phyloP scores from a whole-genome alignment of 2,113 vertebrate genomes.

The Zosterops lateralis region DNA sequence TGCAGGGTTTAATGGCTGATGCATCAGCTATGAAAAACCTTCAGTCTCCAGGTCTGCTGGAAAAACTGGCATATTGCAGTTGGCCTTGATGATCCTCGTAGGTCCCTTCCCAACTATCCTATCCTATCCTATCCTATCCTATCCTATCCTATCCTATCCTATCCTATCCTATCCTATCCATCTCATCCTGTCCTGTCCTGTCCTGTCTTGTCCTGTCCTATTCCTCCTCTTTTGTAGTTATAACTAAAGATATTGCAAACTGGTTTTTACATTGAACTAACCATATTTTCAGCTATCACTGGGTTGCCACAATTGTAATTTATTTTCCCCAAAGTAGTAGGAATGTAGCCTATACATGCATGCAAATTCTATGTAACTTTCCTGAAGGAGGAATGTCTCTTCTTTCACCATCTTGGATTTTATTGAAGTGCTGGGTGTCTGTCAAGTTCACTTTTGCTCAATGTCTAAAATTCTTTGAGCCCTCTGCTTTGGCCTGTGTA shows the following conservation, averaged over 20 bases:
- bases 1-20: neutral
- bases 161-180: too few species aligned
- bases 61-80: neutral
- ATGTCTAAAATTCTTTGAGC: neutral
- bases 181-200: rapidly evolving
- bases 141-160: too few species aligned
- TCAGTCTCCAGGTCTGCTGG: neutral
- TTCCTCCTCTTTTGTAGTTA: neutral
- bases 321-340: neutral
- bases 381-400: neutral
- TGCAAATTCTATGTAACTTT: neutral
- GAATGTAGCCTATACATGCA: neutral
- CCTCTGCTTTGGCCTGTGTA: neutral
- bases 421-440: neutral
- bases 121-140: too few species aligned
- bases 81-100: neutral
- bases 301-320: neutral
- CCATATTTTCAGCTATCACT: neutral
- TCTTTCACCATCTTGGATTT: neutral
- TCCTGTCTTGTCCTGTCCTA: rapidly evolving
- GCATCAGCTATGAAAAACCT: neutral
- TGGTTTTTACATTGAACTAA: neutral
- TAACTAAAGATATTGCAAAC: neutral
- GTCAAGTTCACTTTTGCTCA: neutral
- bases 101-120: neutral